Conservation (phyloP, 1,140 invertebrate species). For the Lordiphosa stackelbergi region DNA sequence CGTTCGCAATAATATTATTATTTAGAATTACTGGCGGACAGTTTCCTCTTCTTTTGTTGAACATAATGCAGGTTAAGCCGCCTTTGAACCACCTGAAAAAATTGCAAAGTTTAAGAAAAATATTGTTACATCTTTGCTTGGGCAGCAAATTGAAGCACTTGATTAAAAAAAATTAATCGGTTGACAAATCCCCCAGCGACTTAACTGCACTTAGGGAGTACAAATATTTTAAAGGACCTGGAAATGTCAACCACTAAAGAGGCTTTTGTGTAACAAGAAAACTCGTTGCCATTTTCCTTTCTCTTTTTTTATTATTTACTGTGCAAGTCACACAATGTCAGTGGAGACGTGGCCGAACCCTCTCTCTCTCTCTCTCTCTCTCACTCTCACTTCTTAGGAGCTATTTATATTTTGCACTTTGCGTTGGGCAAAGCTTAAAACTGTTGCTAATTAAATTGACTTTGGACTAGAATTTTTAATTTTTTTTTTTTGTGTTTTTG, state of each 20-base stretch:
- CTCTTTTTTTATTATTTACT: slow-evolving; percentile 7
- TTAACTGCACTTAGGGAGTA: slow-evolving; percentile 17
- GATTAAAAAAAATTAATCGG: slow-evolving; percentile 50
- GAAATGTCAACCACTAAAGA: slow-evolving; percentile 33
- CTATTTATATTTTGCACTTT: slow-evolving; percentile 2
- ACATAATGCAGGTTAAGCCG: too few relatives aligned
- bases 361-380: background rate
- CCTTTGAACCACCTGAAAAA: too few relatives aligned
- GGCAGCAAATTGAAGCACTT: slow-evolving; percentile 16
- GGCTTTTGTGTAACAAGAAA: slow-evolving; percentile 28
- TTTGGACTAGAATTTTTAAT: slow-evolving; percentile 46
- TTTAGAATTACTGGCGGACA: too few relatives aligned
- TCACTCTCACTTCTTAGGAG: background rate
- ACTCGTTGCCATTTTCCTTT: slow-evolving; percentile 14
- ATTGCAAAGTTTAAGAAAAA: background rate
- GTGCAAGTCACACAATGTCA: slow-evolving; percentile 4
- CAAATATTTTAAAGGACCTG: slow-evolving; percentile 28
- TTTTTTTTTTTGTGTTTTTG: slow-evolving; percentile 2
- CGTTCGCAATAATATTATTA: too few relatives aligned
- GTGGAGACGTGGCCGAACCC: background rate
- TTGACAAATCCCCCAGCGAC: slow-evolving; percentile 28
- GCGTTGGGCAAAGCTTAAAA: slow-evolving; percentile 15
- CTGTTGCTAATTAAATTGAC: slow-evolving; percentile 50
- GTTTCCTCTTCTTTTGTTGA: too few relatives aligned
- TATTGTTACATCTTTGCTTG: slow-evolving; percentile 4